These are phyloP conservation scores for Willisornis vidua DNA, from an alignment of 2,113 vertebrate genomes.

Conservation along the genomic window DNA sequence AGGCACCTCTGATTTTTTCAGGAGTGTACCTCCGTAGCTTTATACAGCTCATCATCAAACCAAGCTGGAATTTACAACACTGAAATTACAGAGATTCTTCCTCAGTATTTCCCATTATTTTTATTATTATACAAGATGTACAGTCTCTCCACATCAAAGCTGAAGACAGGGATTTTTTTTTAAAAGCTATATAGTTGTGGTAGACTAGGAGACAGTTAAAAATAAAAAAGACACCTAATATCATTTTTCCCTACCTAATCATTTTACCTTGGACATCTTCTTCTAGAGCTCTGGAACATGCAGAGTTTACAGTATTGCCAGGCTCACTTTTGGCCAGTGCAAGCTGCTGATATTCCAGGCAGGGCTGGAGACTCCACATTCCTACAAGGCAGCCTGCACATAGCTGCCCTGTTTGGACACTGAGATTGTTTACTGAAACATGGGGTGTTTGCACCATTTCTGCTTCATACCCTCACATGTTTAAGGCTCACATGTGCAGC, in stretches of 20 bases:
- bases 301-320: not conserved
- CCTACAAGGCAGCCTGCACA: not conserved
- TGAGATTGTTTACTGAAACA: not conserved
- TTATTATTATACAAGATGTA: not conserved
- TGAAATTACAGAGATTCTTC: not conserved
- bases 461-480: accelerated
- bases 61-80: accelerated
- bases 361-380: not conserved
- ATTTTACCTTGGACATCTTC: not conserved
- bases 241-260: not conserved
- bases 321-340: not conserved
- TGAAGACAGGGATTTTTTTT: not conserved
- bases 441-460: not conserved
- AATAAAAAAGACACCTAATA: not conserved
- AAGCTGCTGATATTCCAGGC: not conserved
- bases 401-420: not conserved
- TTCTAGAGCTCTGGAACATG: not conserved
- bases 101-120: not conserved
- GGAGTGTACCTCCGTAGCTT: not conserved
- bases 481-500: not conserved
- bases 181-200: not conserved
- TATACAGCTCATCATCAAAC: not conserved
- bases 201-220: not conserved
- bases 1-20: not conserved
- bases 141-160: not conserved